phyloP scores from a whole-genome alignment of 2,113 vertebrate genomes.

The Bettongia penicillata region DNA sequence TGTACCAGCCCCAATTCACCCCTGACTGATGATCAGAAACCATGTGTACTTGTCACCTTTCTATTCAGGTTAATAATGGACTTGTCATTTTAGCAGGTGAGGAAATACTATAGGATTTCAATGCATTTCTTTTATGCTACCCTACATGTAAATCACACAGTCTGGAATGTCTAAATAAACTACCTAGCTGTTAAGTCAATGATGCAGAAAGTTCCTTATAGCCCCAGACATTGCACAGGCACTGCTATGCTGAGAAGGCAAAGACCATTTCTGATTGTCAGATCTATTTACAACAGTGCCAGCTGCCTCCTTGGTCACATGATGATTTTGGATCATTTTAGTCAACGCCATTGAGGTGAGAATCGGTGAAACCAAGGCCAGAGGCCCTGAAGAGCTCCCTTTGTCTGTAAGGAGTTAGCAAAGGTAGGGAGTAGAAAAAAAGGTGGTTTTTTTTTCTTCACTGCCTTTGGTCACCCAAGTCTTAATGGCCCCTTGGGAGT shows the following conservation, averaged over 20 bases:
- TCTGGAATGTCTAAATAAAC: slow-evolving; percentile 8
- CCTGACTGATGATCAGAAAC: slow-evolving; percentile 11
- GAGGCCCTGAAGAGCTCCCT: not conserved
- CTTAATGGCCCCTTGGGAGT: not conserved
- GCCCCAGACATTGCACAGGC: not conserved
- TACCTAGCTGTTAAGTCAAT: slow-evolving; percentile 5
- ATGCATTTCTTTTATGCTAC: slow-evolving; percentile 4
- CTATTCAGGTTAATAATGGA: slow-evolving; percentile 6
- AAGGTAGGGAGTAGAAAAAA: not conserved
- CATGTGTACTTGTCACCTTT: slow-evolving; percentile 4
- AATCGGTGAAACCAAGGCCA: not conserved
- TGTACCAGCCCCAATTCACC: not conserved
- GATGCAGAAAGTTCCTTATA: slow-evolving; percentile 10
- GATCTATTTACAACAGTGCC: not conserved
- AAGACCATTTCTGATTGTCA: not conserved
- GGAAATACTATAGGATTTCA: slow-evolving; percentile 6
- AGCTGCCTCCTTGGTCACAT: not conserved
- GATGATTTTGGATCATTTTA: not conserved
- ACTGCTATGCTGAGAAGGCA: not conserved
- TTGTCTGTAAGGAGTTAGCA: not conserved
- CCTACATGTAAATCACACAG: slow-evolving; percentile 8
- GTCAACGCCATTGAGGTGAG: not conserved
- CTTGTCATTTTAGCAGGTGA: slow-evolving; percentile 9
- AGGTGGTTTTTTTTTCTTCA: not conserved
- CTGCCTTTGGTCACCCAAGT: not conserved